Evolutionary conservation across 1,140 invertebrate genomes (phyloP).

Genomic region (Drosophila littoralis): DNA sequence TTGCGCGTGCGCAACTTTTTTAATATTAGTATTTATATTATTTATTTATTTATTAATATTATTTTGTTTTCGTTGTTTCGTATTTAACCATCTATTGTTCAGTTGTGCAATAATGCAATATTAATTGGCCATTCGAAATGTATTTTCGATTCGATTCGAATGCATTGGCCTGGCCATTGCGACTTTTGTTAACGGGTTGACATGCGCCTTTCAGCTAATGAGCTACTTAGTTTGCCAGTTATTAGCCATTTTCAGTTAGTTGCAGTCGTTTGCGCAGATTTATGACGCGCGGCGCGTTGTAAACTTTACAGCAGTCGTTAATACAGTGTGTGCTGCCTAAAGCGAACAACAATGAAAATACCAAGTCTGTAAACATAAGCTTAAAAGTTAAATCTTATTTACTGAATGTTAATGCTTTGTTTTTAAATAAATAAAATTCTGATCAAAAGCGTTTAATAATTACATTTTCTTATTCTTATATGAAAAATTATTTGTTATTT

Average conservation of each 20-base stretch:
- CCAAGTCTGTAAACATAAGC: not conserved
- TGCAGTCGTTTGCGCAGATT: constrained; percentile 31
- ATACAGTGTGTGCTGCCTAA: not conserved
- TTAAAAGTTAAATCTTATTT: not conserved
- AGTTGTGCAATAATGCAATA: constrained; percentile 58
- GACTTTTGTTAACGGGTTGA: constrained; percentile 32
- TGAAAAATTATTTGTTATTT: no score
- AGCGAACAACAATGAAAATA: not conserved
- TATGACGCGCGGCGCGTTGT: constrained; percentile 14
- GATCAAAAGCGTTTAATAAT: no score
- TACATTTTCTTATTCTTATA: no score
- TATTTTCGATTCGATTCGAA: constrained; percentile 21
- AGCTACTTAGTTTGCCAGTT: constrained; percentile 40
- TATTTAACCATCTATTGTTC: constrained; percentile 31
- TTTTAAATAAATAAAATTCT: no score
- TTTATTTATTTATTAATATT: constrained; percentile 37
- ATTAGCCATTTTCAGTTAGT: not conserved
- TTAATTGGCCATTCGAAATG: constrained; percentile 58
- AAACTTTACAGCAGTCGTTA: not conserved
- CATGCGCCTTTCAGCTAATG: constrained; percentile 20
- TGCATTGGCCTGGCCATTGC: constrained; percentile 4
- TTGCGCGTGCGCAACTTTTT: constrained; percentile 66
- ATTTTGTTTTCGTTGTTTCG: constrained; percentile 12
- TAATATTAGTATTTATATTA: constrained; percentile 17
- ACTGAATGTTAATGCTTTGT: not conserved